Conservation (phyloP, 2,888 invertebrate species). For the Patella caerulea region DNA sequence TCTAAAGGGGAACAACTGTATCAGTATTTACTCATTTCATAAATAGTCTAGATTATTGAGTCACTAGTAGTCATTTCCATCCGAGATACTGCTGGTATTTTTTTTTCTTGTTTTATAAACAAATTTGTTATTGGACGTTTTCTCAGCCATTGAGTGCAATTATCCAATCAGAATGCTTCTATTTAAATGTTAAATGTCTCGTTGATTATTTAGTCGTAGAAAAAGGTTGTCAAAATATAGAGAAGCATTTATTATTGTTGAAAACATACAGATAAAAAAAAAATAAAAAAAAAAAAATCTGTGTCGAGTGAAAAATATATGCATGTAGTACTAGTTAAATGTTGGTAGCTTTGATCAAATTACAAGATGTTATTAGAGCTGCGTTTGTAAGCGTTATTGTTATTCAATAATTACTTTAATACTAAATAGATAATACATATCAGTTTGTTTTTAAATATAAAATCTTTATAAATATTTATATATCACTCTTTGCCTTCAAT, state of each 20-base stretch:
- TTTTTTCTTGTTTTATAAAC: constrained; percentile 1
- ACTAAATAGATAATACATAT: too few species aligned
- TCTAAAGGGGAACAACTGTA: background rate
- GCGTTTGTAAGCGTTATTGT: background rate
- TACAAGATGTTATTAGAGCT: background rate
- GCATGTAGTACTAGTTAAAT: background rate
- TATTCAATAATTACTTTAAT: too few species aligned
- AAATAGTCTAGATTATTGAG: background rate
- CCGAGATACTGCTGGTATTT: constrained; percentile 6
- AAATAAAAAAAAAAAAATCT: background rate
- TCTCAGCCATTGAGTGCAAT: constrained; percentile 12
- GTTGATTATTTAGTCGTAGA: background rate
- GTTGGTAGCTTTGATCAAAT: background rate
- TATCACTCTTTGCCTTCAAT: too few species aligned
- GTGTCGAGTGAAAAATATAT: constrained; percentile 9
- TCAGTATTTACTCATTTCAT: constrained; percentile 4
- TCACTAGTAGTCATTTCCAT: background rate
- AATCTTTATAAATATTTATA: too few species aligned
- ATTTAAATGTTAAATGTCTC: constrained; percentile 12
- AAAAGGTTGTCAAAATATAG: constrained; percentile 7
- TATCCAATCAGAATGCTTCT: constrained; percentile 13
- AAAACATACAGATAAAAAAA: background rate
- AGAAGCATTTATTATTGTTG: constrained; percentile 9
- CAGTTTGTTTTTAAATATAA: too few species aligned
- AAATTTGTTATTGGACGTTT: constrained; percentile 10